Evolutionary conservation across 1,140 invertebrate genomes (phyloP), one percentile per base, ranked within the genome.

Genomic region (Lepidurus packardi): DNA sequence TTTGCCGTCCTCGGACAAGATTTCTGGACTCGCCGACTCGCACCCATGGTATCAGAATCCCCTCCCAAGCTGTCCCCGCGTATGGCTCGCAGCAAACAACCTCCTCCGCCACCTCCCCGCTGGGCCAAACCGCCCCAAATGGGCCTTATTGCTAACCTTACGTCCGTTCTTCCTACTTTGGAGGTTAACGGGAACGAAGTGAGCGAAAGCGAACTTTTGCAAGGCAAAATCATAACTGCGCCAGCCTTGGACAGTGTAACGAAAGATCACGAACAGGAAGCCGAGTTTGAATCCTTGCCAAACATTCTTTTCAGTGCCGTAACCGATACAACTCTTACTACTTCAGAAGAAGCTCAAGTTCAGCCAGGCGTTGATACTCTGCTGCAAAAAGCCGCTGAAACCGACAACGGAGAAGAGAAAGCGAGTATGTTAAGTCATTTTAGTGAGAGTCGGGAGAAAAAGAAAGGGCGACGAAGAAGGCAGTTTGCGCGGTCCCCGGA

Each of bases 1-100:
- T 86, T 97, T 44, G 94, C 96, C 8, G 87, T 97, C 75, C 85
- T 98, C 42, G 96, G 96, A 47, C 95, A 98, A 89, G 90, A 74
- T 47, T 79, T 82, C 79, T 78, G 34, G 75, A 25, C 44, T 81
- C 75, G 79, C 83, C 7, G 65, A 77, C 11, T 84, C 83, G 43
- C 83, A 78, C 79, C 85, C 82, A 82, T 79, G 34, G 79, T 80
- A 24, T 78, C 80, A 24, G 75, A 80, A 43, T 78, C 80, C 25
- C 80, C 80, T 43, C 47, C 77, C 25, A 81, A 80, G 74, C 77
- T 80, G 11, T 78, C 79, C 74, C 78, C 80, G 44, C 77, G 85
- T 0, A 77, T 82, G 75, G 82, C 84, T 0, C 88, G 89, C 80
- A 88, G 91, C 13, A 7, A 73, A n/a, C 79, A 76, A 42, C 91